These are phyloP conservation scores for Gnathonemus echidnorhynchus DNA, from an alignment of 2,113 vertebrate species.

Conservation along the genomic window DNA sequence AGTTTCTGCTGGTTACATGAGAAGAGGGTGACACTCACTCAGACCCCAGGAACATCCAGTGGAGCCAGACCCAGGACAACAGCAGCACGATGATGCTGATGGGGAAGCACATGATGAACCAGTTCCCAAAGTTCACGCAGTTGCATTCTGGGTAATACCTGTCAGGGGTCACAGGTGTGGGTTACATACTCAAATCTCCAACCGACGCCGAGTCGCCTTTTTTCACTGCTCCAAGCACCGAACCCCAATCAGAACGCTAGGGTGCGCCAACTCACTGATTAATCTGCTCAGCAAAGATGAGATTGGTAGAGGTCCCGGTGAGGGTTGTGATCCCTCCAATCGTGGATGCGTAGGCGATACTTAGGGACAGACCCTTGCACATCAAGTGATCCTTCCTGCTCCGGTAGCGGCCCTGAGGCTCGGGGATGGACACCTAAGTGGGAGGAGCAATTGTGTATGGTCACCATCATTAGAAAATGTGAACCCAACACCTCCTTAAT, in stretches of 20 bases:
- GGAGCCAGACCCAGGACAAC: slow-evolving; percentile 82
- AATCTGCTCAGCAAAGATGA: slow-evolving; percentile 85
- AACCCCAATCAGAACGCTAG: not conserved
- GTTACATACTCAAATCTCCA: not conserved
- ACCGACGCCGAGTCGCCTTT: not conserved
- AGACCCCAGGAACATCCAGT: slow-evolving; percentile 81
- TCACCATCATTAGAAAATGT: not conserved
- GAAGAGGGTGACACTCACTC: slow-evolving; percentile 66
- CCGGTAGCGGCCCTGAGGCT: slow-evolving; percentile 43
- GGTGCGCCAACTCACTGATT: slow-evolving; percentile 44
- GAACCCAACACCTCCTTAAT: not conserved
- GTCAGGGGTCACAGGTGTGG: slow-evolving; percentile 4
- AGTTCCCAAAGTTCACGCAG: slow-evolving; percentile 81
- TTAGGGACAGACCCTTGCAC: slow-evolving; percentile 79
- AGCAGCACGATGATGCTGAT: slow-evolving; percentile 66
- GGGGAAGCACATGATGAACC: slow-evolving; percentile 79
- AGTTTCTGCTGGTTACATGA: no score
- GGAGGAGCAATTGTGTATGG: not conserved
- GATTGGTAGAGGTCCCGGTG: slow-evolving; percentile 84
- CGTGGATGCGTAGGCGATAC: slow-evolving; percentile 79
- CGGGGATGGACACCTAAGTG: slow-evolving; percentile 21
- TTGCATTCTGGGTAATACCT: slow-evolving; percentile 77
- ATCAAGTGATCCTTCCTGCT: slow-evolving; percentile 63
- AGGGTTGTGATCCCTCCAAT: slow-evolving; percentile 83
- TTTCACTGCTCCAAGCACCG: not conserved